Conservation (phyloP, 2,113 vertebrate genomes). For the Urocitellus parryii region DNA sequence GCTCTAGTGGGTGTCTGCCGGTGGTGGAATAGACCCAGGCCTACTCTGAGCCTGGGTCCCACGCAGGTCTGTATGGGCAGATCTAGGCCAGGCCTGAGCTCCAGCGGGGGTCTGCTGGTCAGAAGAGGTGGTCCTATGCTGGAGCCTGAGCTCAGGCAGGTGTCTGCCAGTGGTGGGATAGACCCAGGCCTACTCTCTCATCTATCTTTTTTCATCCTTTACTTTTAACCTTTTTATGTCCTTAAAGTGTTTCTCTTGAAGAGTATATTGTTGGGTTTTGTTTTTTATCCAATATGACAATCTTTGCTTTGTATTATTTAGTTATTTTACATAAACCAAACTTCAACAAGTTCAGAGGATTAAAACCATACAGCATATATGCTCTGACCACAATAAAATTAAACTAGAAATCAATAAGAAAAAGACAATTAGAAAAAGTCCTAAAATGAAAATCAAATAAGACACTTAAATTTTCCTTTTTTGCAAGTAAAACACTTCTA, state of each 20-base stretch:
- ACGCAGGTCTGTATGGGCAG: too few species aligned
- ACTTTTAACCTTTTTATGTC: background rate
- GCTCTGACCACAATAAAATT: conserved; percentile 40
- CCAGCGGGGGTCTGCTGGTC: too few species aligned
- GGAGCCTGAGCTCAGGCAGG: too few species aligned
- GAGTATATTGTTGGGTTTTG: background rate
- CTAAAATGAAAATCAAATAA: conserved; percentile 42
- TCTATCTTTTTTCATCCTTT: background rate
- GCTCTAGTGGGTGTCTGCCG: too few species aligned
- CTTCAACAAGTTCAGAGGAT: conserved; percentile 34
- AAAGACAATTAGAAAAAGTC: conserved; percentile 30
- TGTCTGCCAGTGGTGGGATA: too few species aligned
- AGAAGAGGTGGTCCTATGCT: too few species aligned
- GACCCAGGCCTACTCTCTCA: too few species aligned
- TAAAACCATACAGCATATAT: background rate
- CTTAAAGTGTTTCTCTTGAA: background rate
- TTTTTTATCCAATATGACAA: conserved; percentile 16
- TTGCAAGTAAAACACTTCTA: background rate
- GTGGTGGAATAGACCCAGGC: too few species aligned
- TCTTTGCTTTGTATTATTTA: conserved; percentile 32
- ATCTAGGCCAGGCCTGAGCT: too few species aligned
- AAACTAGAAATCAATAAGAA: conserved; percentile 24
- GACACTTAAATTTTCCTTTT: background rate
- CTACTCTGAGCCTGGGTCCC: too few species aligned
- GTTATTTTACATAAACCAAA: background rate